Evolutionary conservation across 2,888 invertebrate genomes (phyloP), one percentile per base, ranked within the genome.

Genomic region (Dioctria rufipes): DNA sequence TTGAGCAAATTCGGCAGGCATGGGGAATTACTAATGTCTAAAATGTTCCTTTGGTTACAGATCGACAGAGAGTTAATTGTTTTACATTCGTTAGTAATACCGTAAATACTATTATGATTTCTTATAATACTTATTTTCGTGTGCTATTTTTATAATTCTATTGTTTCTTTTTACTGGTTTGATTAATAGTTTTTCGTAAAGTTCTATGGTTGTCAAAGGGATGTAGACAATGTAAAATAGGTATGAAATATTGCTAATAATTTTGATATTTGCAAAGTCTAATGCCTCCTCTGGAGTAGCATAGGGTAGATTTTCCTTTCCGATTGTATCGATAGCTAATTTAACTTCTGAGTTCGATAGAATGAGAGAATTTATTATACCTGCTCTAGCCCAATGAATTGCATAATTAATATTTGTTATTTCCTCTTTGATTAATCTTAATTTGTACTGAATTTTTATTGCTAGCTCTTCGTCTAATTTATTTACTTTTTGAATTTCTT

Each of bases 341-440:
- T 81, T 69, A 78, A 84, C 80, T 81, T 84, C 83, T 3, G 73
- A 79, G 49, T 81, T 82, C 3, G 82, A 81, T 25, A 84, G 81
- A 49, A 83, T 81, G 25, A 81, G 82, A n/a, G 81, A 82, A 73
- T 83, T 84, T 37, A 82, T 61, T 9, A 84, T 81, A 11, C 78
- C 80, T 69, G 60, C 65, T 78, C 81, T 83, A 0, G 80, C 77
- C 81, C 81, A 83, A 80, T 83, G 80, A 73, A 83, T 82, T n/a
- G n/a, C n/a, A n/a, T n/a, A n/a, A n/a, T n/a, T n/a, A n/a, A n/a
- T n/a, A n/a, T n/a, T n/a, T n/a, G n/a, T n/a, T n/a, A n/a, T n/a
- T n/a, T n/a, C n/a, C n/a, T n/a, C n/a, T n/a, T n/a, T n/a, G n/a
- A n/a, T n/a, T n/a, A n/a, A n/a, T n/a, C n/a, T n/a, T n/a, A n/a